These are phyloP conservation scores for Casuarius casuarius DNA, from an alignment of 2,113 vertebrate genomes.

Conservation along the genomic window DNA sequence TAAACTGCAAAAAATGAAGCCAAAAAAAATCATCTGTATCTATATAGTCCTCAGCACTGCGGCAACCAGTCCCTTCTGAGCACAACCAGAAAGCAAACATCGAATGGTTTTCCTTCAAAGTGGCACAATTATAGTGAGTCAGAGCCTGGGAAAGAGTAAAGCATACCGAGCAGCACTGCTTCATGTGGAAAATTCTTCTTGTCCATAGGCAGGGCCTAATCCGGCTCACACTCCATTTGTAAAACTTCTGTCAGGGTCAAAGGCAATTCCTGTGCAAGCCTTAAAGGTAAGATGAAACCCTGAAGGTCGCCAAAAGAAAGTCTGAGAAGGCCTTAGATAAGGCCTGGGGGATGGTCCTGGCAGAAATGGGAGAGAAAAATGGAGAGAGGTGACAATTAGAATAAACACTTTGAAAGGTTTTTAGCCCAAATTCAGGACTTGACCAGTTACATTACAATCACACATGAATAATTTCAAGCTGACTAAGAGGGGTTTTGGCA, in stretches of 20 bases:
- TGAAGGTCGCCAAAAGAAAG: not conserved
- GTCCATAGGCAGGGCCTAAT: rapidly evolving
- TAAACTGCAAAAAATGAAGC: not conserved
- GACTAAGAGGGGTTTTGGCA: not conserved
- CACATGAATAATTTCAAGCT: not conserved
- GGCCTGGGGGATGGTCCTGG: not conserved
- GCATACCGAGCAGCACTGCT: not conserved
- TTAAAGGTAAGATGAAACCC: not conserved
- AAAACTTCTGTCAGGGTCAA: not conserved
- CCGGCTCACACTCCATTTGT: not conserved
- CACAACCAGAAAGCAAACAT: not conserved
- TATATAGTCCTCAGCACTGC: not conserved
- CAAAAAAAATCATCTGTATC: not conserved
- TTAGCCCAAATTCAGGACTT: not conserved
- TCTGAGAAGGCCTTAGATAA: not conserved
- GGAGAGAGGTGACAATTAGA: not conserved
- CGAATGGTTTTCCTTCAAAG: not conserved
- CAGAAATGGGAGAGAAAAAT: not conserved
- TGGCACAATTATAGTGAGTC: not conserved
- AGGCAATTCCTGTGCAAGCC: not conserved
- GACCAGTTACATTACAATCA: not conserved
- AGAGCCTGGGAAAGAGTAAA: not conserved
- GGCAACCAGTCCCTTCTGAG: not conserved
- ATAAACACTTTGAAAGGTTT: not conserved
- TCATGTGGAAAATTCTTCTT: not conserved